Evolutionary conservation across 2,113 vertebrate genomes (phyloP), one percentile per base, ranked within the genome.

Genomic region (Haliaeetus leucogaster): DNA sequence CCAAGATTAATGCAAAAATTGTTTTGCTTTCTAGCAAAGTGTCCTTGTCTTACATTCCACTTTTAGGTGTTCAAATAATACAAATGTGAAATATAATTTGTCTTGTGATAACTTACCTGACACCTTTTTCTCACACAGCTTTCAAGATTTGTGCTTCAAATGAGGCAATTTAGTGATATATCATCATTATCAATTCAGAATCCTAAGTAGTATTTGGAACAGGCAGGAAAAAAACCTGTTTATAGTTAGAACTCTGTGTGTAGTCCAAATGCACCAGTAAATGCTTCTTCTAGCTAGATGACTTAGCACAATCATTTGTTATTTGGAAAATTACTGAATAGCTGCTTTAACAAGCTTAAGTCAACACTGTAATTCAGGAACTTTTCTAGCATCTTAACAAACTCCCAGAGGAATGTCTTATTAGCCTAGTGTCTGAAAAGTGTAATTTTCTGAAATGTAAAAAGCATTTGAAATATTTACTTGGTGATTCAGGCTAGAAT

Each of bases 261-360:
- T 72, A 43, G 58, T 85, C 53, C 72, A 59, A 89, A 36, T 48
- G 36, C 7, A 78, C 15, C 13, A 25, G 23, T 90, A 95, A 90
- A 78, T 65, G 43, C 65, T 83, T 10, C 27, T 93, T 92, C 61
- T 82, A 40, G 20, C 67, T 23, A 50, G 50, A 63, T 63, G 7
- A 36, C 11, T 47, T 38, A 34, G 20, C 4, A 1, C 23, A 73
- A 45, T 45, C 13, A 55, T 85, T 59, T 79, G 34, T 58, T 47
- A 36, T 72, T 86, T 79, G 42, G 63, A 25, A 77, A 89, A 50
- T 73, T 92, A 61, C 66, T 48, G 11, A 71, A 13, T 47, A 89
- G 32, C 48, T 91, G 34, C 29, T 97, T 97, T 92, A 76, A 34
- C 12, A 91, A 43, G 17, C 53, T 93, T 68, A 91, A 94, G 65